These are phyloP conservation scores for Tenebrio molitor DNA, from an alignment of 1,140 invertebrate genomes.

Conservation along the genomic window DNA sequence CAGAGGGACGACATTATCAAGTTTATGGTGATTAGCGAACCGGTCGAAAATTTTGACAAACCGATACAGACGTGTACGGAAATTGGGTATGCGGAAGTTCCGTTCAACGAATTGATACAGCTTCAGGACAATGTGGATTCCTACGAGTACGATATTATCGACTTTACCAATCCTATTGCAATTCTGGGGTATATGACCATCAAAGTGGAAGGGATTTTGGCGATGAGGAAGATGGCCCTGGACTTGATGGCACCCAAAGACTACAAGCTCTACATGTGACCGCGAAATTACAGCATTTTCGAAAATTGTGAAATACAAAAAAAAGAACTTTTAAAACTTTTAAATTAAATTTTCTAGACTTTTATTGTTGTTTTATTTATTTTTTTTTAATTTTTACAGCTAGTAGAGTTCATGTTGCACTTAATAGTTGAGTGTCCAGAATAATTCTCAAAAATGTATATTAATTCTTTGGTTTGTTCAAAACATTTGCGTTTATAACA, in stretches of 20 bases:
- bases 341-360: no score
- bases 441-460: no score
- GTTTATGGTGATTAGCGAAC: slow-evolving; percentile 54
- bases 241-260: slow-evolving; percentile 48
- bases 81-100: slow-evolving; percentile 43
- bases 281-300: no score
- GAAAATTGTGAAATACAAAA: no score
- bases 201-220: slow-evolving; percentile 48
- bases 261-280: slow-evolving; percentile 37
- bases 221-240: slow-evolving; percentile 53
- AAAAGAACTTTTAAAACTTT: no score
- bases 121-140: slow-evolving; percentile 32
- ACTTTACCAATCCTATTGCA: slow-evolving; percentile 9
- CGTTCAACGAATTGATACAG: slow-evolving; percentile 51
- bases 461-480: no score
- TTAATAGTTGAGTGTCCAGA: no score
- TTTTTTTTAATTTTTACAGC: no score
- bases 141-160: slow-evolving; percentile 35
- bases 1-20: slow-evolving; percentile 46
- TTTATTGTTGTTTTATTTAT: no score
- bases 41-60: slow-evolving; percentile 38
- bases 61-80: slow-evolving; percentile 47
- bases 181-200: slow-evolving; percentile 50
- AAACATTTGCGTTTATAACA: no score
- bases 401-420: no score